Evolutionary conservation across 2,797 vertebrate species (phyloP).

Genomic region (Myotis planiceps): DNA sequence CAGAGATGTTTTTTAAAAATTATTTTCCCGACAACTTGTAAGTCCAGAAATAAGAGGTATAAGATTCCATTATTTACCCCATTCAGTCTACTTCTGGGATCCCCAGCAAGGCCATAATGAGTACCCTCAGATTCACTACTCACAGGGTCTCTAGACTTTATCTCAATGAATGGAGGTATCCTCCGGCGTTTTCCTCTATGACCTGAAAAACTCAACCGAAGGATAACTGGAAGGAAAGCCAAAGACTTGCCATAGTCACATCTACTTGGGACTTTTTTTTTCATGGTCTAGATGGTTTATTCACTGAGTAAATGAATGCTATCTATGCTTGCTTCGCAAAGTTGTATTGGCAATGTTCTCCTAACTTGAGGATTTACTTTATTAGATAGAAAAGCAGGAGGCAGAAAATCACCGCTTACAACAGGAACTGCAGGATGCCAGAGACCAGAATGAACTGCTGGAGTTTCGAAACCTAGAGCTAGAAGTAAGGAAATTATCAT

Average conservation of each 20-base stretch:
- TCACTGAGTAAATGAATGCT: not conserved
- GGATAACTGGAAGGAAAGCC: not conserved
- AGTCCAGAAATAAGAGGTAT: not conserved
- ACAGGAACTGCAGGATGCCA: conserved; percentile 96
- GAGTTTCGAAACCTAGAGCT: conserved; percentile 98
- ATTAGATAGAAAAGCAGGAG: conserved; percentile 95
- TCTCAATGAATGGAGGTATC: not conserved
- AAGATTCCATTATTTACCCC: not conserved
- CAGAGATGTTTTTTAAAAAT: not conserved
- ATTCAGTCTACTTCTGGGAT: not conserved
- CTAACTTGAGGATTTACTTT: conserved; percentile 76
- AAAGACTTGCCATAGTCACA: not conserved
- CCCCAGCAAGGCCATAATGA: not conserved
- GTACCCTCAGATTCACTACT: not conserved
- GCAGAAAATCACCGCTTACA: conserved; percentile 91
- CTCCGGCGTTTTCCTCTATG: not conserved
- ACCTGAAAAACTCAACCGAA: not conserved
- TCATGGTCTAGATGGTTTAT: not conserved
- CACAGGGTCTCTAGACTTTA: not conserved
- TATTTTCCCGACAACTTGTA: not conserved
- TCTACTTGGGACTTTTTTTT: not conserved
- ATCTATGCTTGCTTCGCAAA: conserved; percentile 51
- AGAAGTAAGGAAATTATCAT: conserved; percentile 89
- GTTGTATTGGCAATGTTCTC: conserved; percentile 24
- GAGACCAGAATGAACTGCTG: conserved; percentile 97